Base-by-base conservation (phyloP, 1,140 invertebrate species). In the Muscidifurax raptorellus region DNA sequence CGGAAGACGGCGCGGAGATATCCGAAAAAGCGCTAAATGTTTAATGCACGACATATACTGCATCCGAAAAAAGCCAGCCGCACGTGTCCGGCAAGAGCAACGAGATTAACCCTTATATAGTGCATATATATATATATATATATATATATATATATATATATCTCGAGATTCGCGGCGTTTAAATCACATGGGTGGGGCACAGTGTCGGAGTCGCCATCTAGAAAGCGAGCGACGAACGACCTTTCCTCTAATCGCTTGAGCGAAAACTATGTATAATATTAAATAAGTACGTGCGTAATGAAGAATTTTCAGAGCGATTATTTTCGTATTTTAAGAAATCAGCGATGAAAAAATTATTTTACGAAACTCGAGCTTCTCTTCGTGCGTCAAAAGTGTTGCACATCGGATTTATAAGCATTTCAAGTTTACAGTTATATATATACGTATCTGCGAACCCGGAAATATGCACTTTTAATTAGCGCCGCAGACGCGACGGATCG, bases 181-280 rank as follows among this genome's bases (percentile, higher is more conserved):
- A 87, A 89, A 89, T 89, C 85, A 88, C 72, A 89, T 89, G 88
- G 89, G 89, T 85, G 88, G 89, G 88, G 88, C 69, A 66, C 64
- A 2, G 5, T 32, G 30, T 15, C n/a, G 30, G 27, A 69, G 81
- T 67, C 81, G 82, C 82, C 82, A 83, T 83, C 82, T 83, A 32
- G 72, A 67, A 47, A 47, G 52, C 32, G 7, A 1, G 32, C 25
- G 15, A 10, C 10, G 44, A 13, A 30, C 47, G 47, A 64, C 0
- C 47, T 22, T 18, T 2, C 30, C 47, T 52, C 47, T 52, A 52
- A 52, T 52, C 47, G 36, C 7, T 40, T 9, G 0, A 10, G 5
- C 10, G 36, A 40, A 36, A 36, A 36, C 5, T 36, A 36, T 18
- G n/a, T n/a, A n/a, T n/a, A n/a, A n/a, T 10, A 59, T 28, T 32